Evolutionary conservation across 2,888 invertebrate genomes (phyloP), one percentile per base, ranked within the genome.

Genomic region (Netelia fuscicornis): DNA sequence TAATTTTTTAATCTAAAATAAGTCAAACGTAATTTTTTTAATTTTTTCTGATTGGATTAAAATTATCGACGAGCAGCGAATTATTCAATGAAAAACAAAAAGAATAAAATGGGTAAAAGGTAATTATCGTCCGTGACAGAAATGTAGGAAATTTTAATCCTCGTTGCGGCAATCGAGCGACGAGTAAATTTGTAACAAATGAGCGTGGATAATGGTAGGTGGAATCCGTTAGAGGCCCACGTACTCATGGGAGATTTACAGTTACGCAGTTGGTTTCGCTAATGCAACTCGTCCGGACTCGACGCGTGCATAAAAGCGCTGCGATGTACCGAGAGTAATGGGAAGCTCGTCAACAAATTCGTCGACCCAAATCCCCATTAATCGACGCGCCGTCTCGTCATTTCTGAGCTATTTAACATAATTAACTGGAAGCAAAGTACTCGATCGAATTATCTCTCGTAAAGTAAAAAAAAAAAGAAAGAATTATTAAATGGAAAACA

Each of bases 231-330:
- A 80, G 64, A 52, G 48, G 60, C 54, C 62, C 30, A 30, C 30
- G 42, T 68, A 78, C 68, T 60, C n/a, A 48, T 48, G 62, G 8
- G 37, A 71, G 64, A 80, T 71, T 80, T 72, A 80, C 79, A 80
- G 79, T 80, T 80, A 80, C 79, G 30, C 54, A 37, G 71, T 60
- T 17, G 37, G 58, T 68, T 30, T 77, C 77, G 67, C 30, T 60
- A 78, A 68, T 68, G 48, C 30, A 17, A 20, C 17, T 52, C 74
- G 74, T 52, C 37, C 30, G n/a, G 65, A 67, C 48, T 48, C 44
- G 44, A 17, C 48, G 54, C 52, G 44, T 2, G 72, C 10, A 17
- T 23, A 23, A 37, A 68, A 52, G 25, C 48, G 52, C 68, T 44
- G 67, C 9, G 13, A 30, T 9, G 52, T 10, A 44, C 23, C 9